Evolutionary conservation across 2,113 vertebrate genomes (phyloP).

Genomic region (Columbina picui): DNA sequence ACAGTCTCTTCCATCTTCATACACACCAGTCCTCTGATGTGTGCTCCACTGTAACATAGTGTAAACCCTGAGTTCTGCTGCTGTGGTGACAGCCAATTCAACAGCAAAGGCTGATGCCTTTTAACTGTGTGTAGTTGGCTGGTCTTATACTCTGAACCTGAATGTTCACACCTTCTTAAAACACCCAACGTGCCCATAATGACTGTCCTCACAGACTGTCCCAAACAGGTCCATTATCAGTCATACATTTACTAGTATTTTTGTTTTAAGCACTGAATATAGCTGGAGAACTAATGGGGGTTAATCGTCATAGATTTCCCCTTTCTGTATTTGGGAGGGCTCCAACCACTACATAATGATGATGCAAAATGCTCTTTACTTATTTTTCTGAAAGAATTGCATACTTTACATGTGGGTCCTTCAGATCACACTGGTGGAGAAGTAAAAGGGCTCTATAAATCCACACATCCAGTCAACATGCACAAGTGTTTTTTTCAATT

Average conservation of each 20-base stretch:
- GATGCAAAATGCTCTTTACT: not conserved
- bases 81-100: not conserved
- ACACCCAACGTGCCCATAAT: not conserved
- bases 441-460: not conserved
- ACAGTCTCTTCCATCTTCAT: not conserved
- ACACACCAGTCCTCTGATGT: too few relatives aligned
- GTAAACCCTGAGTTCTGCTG: not conserved
- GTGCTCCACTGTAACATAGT: rapidly evolving
- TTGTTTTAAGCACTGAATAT: not conserved
- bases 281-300: not conserved
- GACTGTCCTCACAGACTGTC: not conserved
- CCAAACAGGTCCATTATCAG: not conserved
- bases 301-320: not conserved
- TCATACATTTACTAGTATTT: not conserved
- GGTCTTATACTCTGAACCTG: not conserved
- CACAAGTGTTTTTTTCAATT: not conserved
- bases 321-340: not conserved
- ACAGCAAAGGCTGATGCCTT: not conserved
- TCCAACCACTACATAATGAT: not conserved
- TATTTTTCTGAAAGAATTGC: conserved; percentile 3
- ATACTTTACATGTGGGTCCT: not conserved
- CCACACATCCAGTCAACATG: not conserved
- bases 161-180: not conserved
- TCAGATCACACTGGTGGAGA: not conserved
- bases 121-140: not conserved